Base-by-base conservation (phyloP, 2,888 invertebrate species). In the Drosophila cognata region DNA sequence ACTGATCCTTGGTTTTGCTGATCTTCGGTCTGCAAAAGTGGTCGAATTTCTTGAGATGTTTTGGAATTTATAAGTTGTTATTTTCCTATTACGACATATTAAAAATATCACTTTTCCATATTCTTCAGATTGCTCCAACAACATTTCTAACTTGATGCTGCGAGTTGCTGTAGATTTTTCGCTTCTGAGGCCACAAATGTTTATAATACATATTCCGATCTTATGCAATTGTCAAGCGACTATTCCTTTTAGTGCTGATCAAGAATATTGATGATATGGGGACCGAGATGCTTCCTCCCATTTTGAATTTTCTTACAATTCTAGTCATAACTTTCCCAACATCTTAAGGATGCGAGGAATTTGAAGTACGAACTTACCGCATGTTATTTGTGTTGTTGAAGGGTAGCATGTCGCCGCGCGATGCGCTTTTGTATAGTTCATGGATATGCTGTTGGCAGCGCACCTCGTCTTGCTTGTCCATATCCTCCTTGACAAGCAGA, bases 361-460 rank as follows among this genome's bases (percentile, higher is more conserved):
- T 25, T 36, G 5, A 28, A 8, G 3, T 31, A 4, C 5, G 2
- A 28, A 35, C 28, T 50, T 93, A 95, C 93, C 96, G 83, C 3
- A 74, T 53, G 13, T 81, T 95, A 81, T 71, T 87, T 33, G 72
- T 62, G 41, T 95, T 95, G 2, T 96, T 95, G 0, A 97, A 93
- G 2, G 97, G 95, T 0, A 98, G 94, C 43, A 96, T 94, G 89
- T 98, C 98, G 89, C 97, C 97, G 53, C 97, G 95, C 0, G 96
- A 95, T 92, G 98, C 98, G 93, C 97, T 95, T 13, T 95, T 95
- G 1, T 98, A 95, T 1, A 99, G 93, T 72, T 96, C 95, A 80
- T 96, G 96, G 67, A 99, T 96, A 16, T 97, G 96, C 90, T 96
- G 97, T 80, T 97, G 96, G 87, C 98, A 98, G 62, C 97, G 96